Percentiles rank a stretch among this genome's conserved stretches.
Conservation (phyloP, 1,140 invertebrate species). For the Drosophila chauvacae region DNA sequence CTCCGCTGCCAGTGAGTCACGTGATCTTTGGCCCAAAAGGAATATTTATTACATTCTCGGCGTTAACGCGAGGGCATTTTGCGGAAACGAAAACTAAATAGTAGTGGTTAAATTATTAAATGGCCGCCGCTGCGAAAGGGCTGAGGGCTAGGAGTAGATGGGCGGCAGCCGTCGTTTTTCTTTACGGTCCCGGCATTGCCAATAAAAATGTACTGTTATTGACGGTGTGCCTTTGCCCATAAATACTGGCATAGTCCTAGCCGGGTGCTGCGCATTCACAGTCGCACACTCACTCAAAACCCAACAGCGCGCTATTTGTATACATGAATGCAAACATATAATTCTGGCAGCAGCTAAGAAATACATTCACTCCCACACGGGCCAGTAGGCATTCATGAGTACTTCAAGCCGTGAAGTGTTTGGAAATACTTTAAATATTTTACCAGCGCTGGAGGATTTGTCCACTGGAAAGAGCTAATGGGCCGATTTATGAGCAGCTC, state of each 20-base stretch:
- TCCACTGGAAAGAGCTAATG: neutral
- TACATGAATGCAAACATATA: constrained; percentile 56
- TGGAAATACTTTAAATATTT: constrained; percentile 66
- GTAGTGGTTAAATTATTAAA: constrained; percentile 76
- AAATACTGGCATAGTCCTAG: neutral
- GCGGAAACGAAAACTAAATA: constrained; percentile 74
- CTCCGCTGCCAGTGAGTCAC: constrained; percentile 1
- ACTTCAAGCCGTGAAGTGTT: constrained; percentile 45
- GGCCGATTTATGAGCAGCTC: constrained; percentile 1
- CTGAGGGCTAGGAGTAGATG: neutral
- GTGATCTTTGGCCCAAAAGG: constrained; percentile 51
- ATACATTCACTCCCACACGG: constrained; percentile 14
- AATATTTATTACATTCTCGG: constrained; percentile 71
- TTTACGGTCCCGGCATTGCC: constrained; percentile 62
- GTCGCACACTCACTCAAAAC: neutral
- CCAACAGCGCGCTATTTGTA: constrained; percentile 53
- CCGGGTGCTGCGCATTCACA: neutral
- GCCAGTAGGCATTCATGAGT: constrained; percentile 12
- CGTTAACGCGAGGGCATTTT: constrained; percentile 73
- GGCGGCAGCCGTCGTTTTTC: constrained; percentile 53
- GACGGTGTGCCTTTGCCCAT: constrained; percentile 6
- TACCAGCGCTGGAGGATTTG: constrained; percentile 5
- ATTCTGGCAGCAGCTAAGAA: constrained; percentile 33
- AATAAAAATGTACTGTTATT: constrained; percentile 67
- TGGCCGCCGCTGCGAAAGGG: constrained; percentile 23